Conservation (phyloP, 2,888 invertebrate species). For the Cheilosia pagana region DNA sequence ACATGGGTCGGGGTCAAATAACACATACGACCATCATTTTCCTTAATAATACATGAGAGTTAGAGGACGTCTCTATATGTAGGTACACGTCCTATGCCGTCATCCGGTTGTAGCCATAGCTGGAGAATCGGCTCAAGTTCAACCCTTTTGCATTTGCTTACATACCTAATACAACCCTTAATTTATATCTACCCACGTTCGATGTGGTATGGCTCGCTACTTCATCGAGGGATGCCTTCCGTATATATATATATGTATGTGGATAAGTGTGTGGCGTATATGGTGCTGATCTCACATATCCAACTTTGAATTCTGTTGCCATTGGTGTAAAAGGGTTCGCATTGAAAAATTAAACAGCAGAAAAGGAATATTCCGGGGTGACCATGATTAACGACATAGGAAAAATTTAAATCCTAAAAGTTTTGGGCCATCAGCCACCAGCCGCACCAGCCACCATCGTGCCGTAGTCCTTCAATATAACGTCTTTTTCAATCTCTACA, state of each 20-base stretch:
- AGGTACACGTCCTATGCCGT: conserved; percentile 46
- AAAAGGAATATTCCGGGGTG: conserved; percentile 75
- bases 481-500: conserved; percentile 73
- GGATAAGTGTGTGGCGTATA: conserved; percentile 15
- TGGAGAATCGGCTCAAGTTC: conserved; percentile 70
- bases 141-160: conserved; percentile 73
- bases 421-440: conserved; percentile 66
- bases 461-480: conserved; percentile 58
- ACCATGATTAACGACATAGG: conserved; percentile 78
- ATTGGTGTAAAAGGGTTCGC: conserved; percentile 74
- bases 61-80: conserved; percentile 68
- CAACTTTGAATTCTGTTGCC: conserved; percentile 63
- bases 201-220: conserved; percentile 35
- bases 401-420: conserved; percentile 73
- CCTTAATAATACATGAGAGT: conserved; percentile 74
- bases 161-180: conserved; percentile 74
- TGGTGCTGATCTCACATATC: conserved; percentile 57
- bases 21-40: conserved; percentile 75
- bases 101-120: conserved; percentile 26
- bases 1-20: conserved; percentile 76
- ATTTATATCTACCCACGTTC: conserved; percentile 74
- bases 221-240: conserved; percentile 43
- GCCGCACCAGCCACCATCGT: conserved; percentile 49
- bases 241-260: not conserved
- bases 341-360: conserved; percentile 74